A percentile compares a stretch with the other conserved stretches of the same genome.
Conservation (phyloP, 2,888 invertebrate species). For the Tortrix viridana region DNA sequence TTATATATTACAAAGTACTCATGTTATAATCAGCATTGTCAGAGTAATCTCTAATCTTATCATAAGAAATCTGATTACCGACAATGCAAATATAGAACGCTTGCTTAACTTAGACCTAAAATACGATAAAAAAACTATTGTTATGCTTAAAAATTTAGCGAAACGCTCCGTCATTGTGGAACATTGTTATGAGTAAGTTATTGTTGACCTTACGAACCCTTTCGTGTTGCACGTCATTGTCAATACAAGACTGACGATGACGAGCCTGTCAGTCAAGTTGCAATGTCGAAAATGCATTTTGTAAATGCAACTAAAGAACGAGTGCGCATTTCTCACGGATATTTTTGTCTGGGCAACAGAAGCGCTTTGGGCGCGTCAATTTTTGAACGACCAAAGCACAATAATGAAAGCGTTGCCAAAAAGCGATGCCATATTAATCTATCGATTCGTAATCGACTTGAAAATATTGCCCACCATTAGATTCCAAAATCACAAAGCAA, state of each 20-base stretch:
- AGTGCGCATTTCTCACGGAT: slow-evolving; percentile 33
- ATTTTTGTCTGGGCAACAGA: slow-evolving; percentile 11
- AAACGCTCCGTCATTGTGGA: slow-evolving; percentile 54
- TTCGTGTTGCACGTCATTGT: slow-evolving; percentile 47
- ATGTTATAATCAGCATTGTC: slow-evolving; percentile 24
- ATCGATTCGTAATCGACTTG: not conserved
- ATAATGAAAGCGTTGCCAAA: not conserved
- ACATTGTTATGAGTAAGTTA: slow-evolving; percentile 53
- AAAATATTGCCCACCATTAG: slow-evolving; percentile 21
- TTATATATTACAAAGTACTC: slow-evolving; percentile 30
- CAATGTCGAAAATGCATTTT: slow-evolving; percentile 60
- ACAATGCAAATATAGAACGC: slow-evolving; percentile 53
- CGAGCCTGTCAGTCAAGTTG: slow-evolving; percentile 48
- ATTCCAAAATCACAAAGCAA: slow-evolving; percentile 12
- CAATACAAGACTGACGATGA: slow-evolving; percentile 52
- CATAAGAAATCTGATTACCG: slow-evolving; percentile 52
- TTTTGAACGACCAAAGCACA: slow-evolving; percentile 1
- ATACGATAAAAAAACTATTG: slow-evolving; percentile 51
- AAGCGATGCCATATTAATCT: not conserved
- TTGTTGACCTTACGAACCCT: slow-evolving; percentile 61
- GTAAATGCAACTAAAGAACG: slow-evolving; percentile 46
- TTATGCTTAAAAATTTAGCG: slow-evolving; percentile 51
- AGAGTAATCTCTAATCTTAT: slow-evolving; percentile 33
- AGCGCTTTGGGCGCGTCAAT: slow-evolving; percentile 10
- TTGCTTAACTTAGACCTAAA: slow-evolving; percentile 49